phyloP scores from a whole-genome alignment of 2,113 vertebrate species.

The Engraulis encrasicolus region DNA sequence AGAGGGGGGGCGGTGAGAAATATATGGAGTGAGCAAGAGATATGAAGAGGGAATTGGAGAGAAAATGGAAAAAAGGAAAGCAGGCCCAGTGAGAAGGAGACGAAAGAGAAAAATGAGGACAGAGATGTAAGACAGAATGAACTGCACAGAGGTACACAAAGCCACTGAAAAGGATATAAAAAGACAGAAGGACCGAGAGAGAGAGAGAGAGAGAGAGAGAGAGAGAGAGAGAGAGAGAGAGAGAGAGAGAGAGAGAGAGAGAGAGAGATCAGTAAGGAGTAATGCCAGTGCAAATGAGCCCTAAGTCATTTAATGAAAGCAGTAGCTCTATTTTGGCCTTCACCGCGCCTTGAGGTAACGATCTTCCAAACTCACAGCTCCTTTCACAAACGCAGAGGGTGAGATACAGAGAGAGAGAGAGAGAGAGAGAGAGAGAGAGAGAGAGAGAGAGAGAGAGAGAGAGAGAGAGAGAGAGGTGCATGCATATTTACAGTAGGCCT shows the following conservation, averaged over 20 bases:
- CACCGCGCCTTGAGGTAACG: too few relatives aligned
- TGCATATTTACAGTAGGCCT: neutral
- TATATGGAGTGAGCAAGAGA: neutral
- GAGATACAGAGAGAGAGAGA: neutral
- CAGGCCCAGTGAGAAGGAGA: neutral
- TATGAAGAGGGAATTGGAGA: constrained; percentile 24
- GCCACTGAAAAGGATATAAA: constrained; percentile 2
- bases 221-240: too few relatives aligned
- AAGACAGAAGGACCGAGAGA: neutral
- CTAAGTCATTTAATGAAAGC: too few relatives aligned
- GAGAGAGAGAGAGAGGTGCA: neutral
- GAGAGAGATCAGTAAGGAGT: too few relatives aligned
- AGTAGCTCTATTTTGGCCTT: too few relatives aligned
- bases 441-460: neutral
- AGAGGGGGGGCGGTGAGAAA: neutral
- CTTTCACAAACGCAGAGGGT: too few relatives aligned
- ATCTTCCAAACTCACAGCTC: too few relatives aligned
- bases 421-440: neutral
- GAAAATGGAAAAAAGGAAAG: neutral
- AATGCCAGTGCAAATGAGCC: too few relatives aligned
- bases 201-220: too few relatives aligned
- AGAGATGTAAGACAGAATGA: constrained; percentile 4
- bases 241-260: neutral
- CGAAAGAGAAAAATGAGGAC: neutral
- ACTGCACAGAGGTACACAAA: neutral